Evolutionary conservation across 2,797 vertebrate genomes (phyloP).

Genomic region (Pseudochirops cupreus): DNA sequence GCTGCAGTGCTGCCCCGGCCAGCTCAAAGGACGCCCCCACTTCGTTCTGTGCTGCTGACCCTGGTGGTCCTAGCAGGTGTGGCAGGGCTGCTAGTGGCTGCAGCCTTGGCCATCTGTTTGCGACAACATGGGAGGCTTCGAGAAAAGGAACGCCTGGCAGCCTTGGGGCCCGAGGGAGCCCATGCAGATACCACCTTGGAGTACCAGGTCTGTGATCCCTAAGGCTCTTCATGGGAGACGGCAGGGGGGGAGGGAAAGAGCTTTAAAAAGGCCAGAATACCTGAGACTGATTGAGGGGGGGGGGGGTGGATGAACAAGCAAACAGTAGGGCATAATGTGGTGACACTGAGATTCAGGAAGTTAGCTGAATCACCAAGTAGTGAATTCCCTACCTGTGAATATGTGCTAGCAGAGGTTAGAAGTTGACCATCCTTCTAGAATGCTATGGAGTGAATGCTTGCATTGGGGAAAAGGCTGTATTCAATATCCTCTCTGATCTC

Average conservation of each 20-base stretch:
- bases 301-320: background rate
- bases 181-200: slow-evolving; percentile 93
- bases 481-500: background rate
- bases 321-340: background rate
- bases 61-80: slow-evolving; percentile 94
- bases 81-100: slow-evolving; percentile 91
- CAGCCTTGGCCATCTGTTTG: slow-evolving; percentile 89
- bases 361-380: background rate
- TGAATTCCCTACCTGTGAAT: background rate
- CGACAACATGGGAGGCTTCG: slow-evolving; percentile 92
- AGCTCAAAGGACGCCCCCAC: slow-evolving; percentile 86
- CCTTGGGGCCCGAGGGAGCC: slow-evolving; percentile 94
- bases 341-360: background rate
- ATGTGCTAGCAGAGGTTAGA: background rate
- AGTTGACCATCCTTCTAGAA: background rate
- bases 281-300: background rate
- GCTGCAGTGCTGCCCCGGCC: slow-evolving; percentile 83
- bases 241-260: background rate
- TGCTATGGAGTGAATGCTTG: background rate
- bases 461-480: background rate
- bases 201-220: slow-evolving; percentile 91
- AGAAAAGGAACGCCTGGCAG: slow-evolving; percentile 92
- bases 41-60: slow-evolving; percentile 92
- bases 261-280: accelerated
- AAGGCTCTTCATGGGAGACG: background rate